phyloP scores from a whole-genome alignment of 2,888 invertebrate species.

The Odontothrips loti region DNA sequence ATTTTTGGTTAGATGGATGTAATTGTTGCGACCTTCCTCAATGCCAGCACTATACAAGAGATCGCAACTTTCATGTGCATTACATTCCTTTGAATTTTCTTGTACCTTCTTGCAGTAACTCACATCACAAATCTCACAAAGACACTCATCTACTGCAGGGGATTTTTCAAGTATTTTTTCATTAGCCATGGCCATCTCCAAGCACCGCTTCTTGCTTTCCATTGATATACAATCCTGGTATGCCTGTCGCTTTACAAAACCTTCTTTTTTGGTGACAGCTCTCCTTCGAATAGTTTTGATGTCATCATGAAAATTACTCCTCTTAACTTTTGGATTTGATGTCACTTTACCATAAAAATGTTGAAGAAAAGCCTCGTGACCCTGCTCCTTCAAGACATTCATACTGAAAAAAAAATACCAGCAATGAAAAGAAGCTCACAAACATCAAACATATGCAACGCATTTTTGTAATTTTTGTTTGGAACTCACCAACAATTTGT shows the following conservation, averaged over 20 bases:
- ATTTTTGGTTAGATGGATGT: not conserved
- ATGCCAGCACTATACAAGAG: not conserved
- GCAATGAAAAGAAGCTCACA: not conserved
- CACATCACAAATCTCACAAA: not conserved
- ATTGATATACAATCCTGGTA: not conserved
- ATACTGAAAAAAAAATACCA: not conserved
- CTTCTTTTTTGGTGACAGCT: not conserved
- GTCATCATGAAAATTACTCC: not conserved
- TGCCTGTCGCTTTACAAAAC: not conserved
- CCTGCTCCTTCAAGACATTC: not conserved
- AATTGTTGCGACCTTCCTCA: not conserved
- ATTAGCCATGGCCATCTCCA: not conserved
- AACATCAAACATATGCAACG: not conserved
- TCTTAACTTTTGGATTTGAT: not conserved
- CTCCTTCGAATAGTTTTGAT: not conserved
- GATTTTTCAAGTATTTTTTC: not conserved
- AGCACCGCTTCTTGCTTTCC: not conserved
- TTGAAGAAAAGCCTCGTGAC: slow-evolving; percentile 4
- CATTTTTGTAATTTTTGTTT: not conserved
- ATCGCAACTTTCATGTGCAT: not conserved
- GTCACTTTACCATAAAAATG: not conserved
- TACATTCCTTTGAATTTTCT: not conserved
- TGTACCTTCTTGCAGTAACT: not conserved
- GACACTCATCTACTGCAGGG: not conserved
- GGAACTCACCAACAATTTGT: not conserved